These are phyloP conservation scores for Gonioctena quinquepunctata DNA, from an alignment of 1,140 invertebrate genomes.

Conservation along the genomic window DNA sequence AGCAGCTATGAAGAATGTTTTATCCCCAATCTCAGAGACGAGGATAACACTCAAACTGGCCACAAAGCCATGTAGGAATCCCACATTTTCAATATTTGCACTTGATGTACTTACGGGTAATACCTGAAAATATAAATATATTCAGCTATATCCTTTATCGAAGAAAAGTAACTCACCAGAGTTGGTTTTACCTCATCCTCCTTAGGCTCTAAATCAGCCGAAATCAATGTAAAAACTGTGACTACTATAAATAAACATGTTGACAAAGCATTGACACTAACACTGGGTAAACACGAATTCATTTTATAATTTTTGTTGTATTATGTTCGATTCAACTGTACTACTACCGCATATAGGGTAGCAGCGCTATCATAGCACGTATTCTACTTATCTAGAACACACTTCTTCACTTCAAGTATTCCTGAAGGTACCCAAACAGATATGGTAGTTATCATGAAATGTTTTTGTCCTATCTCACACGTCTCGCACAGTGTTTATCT, in stretches of 20 bases:
- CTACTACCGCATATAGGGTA: background rate
- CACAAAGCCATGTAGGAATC: slow-evolving; percentile 93
- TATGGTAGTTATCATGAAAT: no score
- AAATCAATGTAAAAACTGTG: background rate
- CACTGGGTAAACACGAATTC: background rate
- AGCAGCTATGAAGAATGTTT: slow-evolving; percentile 99
- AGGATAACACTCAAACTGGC: slow-evolving; percentile 95
- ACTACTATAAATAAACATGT: background rate
- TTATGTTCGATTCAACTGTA: background rate
- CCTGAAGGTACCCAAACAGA: no score
- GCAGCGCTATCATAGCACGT: background rate
- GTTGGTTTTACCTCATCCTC: slow-evolving; percentile 20
- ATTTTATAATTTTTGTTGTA: background rate
- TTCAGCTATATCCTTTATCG: background rate
- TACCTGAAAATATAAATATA: slow-evolving; percentile 4
- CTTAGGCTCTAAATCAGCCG: slow-evolving; percentile 11
- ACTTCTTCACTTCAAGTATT: no score
- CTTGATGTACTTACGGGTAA: background rate
- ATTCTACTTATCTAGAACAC: no score
- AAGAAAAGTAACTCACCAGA: background rate
- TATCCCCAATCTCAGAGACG: slow-evolving; percentile 97
- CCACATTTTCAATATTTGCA: slow-evolving; percentile 57
- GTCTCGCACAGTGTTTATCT: no score
- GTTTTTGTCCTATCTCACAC: no score
- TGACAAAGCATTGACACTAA: background rate